Conservation (phyloP, 2,797 vertebrate genomes). For the Poecilia picta region DNA sequence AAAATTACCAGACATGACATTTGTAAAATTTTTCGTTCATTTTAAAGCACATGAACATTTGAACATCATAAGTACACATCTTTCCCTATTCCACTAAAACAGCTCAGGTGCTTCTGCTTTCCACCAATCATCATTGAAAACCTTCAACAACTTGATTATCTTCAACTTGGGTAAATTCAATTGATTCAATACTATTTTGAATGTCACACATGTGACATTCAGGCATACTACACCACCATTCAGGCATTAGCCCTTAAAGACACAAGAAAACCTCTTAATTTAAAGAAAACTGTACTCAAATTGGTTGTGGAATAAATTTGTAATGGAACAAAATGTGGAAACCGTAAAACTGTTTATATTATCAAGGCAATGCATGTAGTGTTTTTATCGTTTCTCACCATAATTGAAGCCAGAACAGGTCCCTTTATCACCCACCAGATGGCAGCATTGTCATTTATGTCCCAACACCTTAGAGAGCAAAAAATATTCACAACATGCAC, state of each 20-base stretch:
- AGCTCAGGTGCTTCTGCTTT: neutral
- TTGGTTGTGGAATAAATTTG: neutral
- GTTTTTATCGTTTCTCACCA: slow-evolving; percentile 75
- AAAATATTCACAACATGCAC: neutral
- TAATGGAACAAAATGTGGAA: neutral
- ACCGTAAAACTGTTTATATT: neutral
- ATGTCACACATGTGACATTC: neutral
- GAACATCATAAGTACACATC: neutral
- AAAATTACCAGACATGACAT: neutral
- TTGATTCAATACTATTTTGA: neutral
- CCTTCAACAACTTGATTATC: neutral
- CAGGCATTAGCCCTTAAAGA: neutral
- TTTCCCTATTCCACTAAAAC: neutral
- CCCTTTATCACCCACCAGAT: slow-evolving; percentile 99
- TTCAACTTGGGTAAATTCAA: neutral
- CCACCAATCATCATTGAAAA: neutral
- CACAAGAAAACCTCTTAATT: neutral
- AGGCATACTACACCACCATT: neutral
- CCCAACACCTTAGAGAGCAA: slow-evolving; percentile 88
- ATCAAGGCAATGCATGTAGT: neutral
- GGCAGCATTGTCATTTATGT: slow-evolving; percentile 92
- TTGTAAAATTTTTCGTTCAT: neutral
- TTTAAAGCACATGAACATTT: neutral
- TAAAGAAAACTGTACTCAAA: neutral
- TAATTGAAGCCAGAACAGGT: slow-evolving; percentile 93